phyloP scores from a whole-genome alignment of 2,113 vertebrate species.

The Tapirus terrestris region DNA sequence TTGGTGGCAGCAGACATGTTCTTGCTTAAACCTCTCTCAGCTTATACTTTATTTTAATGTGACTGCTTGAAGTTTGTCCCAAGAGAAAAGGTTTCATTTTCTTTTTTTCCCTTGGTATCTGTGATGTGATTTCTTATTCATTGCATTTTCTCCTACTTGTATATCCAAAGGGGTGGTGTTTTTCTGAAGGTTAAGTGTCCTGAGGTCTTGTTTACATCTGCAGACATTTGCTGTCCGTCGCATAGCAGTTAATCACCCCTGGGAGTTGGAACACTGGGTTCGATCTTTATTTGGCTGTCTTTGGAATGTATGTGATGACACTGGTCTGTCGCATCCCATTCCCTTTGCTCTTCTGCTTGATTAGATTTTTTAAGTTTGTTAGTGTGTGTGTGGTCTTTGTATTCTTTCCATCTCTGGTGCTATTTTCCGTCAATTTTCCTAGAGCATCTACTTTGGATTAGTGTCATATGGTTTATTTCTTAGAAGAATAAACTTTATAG shows the following conservation, averaged over 20 bases:
- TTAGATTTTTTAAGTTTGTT: neutral
- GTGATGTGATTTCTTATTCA: slow-evolving; percentile 12
- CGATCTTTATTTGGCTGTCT: neutral
- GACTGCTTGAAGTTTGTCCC: neutral
- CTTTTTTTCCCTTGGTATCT: neutral
- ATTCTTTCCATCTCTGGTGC: neutral
- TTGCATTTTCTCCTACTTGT: neutral
- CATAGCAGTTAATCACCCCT: neutral
- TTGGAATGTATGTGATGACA: neutral
- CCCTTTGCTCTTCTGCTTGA: neutral
- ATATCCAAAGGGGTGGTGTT: neutral
- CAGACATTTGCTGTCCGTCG: neutral
- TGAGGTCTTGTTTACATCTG: neutral
- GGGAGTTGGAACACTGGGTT: neutral
- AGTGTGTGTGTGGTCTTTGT: neutral
- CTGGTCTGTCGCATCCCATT: neutral
- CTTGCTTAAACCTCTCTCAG: neutral
- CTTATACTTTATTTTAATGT: slow-evolving; percentile 12
- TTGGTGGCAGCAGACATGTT: neutral
- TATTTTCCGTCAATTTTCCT: neutral
- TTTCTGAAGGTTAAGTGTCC: neutral
- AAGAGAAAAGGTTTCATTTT: neutral
- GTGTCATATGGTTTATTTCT: neutral
- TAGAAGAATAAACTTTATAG: neutral
- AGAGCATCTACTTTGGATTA: neutral